Conservation (phyloP, 2,113 vertebrate species). For the Pelusios castaneus region DNA sequence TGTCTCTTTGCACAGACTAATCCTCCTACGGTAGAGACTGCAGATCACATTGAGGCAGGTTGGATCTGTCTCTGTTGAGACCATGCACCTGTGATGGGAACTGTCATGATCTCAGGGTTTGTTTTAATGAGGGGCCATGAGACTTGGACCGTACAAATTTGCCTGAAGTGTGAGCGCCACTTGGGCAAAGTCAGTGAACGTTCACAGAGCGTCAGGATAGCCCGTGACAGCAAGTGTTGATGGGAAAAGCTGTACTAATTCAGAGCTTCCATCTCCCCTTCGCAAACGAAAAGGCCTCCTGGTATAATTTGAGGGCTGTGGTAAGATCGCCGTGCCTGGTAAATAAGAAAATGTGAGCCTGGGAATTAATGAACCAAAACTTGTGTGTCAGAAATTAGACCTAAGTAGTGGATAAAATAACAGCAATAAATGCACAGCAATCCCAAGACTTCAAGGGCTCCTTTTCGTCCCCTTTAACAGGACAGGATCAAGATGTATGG, state of each 20-base stretch:
- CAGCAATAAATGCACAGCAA: too few species aligned
- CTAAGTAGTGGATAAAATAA: background rate
- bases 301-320: background rate
- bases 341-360: background rate
- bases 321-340: background rate
- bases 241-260: background rate
- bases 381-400: background rate
- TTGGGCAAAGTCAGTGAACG: too few species aligned
- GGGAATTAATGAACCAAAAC: background rate
- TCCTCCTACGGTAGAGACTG: too few species aligned
- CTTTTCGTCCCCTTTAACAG: background rate
- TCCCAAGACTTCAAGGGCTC: background rate
- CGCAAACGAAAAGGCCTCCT: background rate
- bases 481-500: background rate
- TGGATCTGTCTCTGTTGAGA: too few species aligned
- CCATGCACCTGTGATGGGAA: too few species aligned
- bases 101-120: too few species aligned
- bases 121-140: too few species aligned
- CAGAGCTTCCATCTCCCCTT: too few species aligned
- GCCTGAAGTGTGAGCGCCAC: too few species aligned
- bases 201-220: background rate
- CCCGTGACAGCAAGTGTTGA: background rate
- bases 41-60: too few species aligned
- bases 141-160: too few species aligned
- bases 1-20: background rate